Base-by-base conservation (phyloP, 2,113 vertebrate species). In the Loxodonta africana region DNA sequence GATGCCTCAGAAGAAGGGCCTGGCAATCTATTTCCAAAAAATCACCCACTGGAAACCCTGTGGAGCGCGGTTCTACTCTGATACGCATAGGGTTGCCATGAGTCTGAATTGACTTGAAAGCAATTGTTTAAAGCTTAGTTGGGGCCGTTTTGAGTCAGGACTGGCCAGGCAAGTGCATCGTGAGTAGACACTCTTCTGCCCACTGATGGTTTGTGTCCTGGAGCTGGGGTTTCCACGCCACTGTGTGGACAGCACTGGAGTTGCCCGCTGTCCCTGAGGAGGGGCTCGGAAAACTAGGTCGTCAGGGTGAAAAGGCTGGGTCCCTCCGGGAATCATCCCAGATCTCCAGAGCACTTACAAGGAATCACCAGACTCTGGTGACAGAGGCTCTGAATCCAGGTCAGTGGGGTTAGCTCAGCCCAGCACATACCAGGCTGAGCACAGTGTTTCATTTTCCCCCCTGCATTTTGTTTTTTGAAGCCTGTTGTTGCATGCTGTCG, bases 81-180 rank as follows among this genome's bases (percentile, higher is more conserved):
- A 44, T 9, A 41, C 20, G 10, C 37, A 41, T 18, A 37, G n/a
- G 71, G 17, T 37, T 20, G 17, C 8, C n/a, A 37, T 37, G 33
- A 57, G 11, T 14, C 53, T 17, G 14, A 57, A 57, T 12, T 14
- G 53, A 57, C 53, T 57, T 14, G 15, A 57, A 57, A 57, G 53
- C 53, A 57, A 57, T 14, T 57, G 53, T 57, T 57, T 8, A 57
- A 57, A 17, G 53, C 53, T 57, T 15, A 12, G 11, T 57, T 57
- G 53, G 53, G 53, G 53, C 53, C 0, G 1, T 51, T 17, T 26
- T 20, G 33, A 60, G 46, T 30, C 9, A 2, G 73, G 9, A 2
- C 81, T 8, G 51, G 73, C 63, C 53, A 10, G 74, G 28, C 0
- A 0, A 20, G 30, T 2, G 0, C 1, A 0, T 33, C 0, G 0